Conservation (phyloP, 2,797 vertebrate species). For the Acipenser transmontanus region DNA sequence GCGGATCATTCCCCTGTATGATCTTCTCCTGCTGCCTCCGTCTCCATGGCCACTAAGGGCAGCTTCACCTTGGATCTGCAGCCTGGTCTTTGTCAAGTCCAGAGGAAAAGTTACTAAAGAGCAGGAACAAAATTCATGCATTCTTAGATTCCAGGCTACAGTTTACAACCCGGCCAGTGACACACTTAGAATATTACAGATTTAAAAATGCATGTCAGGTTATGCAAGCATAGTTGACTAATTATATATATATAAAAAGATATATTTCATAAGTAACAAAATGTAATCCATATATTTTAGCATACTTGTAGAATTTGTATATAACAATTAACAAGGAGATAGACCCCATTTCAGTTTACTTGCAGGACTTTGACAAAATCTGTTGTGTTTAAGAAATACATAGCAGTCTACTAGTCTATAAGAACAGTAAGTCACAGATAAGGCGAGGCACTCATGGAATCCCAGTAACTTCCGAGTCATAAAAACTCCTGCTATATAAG, state of each 20-base stretch:
- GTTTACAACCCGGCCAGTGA: not conserved
- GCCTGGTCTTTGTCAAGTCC: slow-evolving; percentile 75
- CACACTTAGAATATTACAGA: not conserved
- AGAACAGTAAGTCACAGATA: too few relatives aligned
- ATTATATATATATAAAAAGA: too few relatives aligned
- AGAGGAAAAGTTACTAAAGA: slow-evolving; percentile 72
- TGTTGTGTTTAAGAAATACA: too few relatives aligned
- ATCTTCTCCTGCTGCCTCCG: not conserved
- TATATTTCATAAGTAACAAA: too few relatives aligned
- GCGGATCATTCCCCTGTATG: slow-evolving; percentile 64
- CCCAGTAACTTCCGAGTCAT: not conserved
- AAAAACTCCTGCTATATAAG: not conserved
- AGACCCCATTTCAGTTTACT: too few relatives aligned
- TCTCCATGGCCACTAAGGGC: slow-evolving; percentile 32
- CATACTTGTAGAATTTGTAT: too few relatives aligned
- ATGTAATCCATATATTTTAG: too few relatives aligned
- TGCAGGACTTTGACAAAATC: too few relatives aligned
- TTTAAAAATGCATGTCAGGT: not conserved
- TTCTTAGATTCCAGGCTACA: too few relatives aligned
- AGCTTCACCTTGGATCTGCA: slow-evolving; percentile 75
- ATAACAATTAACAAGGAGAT: too few relatives aligned
- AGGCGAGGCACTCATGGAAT: too few relatives aligned
- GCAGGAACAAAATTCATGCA: slow-evolving; percentile 12
- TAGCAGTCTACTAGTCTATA: too few relatives aligned
- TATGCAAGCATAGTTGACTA: not conserved